phyloP scores from a whole-genome alignment of 1,140 invertebrate species.

The Pachypeltis micranthus region DNA sequence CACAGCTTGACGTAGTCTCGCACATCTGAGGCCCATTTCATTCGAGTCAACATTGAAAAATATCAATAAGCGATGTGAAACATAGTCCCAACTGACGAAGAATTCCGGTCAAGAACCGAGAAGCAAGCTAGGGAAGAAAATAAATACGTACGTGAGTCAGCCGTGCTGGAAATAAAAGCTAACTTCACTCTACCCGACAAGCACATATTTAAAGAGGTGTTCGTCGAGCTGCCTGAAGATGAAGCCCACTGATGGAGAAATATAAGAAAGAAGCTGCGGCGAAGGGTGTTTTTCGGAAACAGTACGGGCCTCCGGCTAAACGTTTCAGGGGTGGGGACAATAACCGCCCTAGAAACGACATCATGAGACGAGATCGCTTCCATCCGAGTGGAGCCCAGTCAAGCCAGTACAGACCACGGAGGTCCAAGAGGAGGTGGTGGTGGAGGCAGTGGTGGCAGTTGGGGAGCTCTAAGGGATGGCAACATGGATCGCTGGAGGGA shows the following conservation, averaged over 20 bases:
- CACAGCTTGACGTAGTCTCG: too few relatives aligned
- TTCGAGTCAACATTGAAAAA: too few relatives aligned
- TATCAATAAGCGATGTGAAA: too few relatives aligned
- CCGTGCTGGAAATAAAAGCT: constrained; percentile 37
- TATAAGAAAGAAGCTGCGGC: constrained; percentile 59
- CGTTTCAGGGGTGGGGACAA: constrained; percentile 10
- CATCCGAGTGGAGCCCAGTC: neutral
- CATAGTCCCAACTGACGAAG: constrained; percentile 80
- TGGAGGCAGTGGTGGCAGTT: constrained; percentile 14
- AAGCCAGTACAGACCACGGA: constrained; percentile 9
- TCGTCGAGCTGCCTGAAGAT: constrained; percentile 52
- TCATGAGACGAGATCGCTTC: constrained; percentile 14
- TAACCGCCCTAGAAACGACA: neutral
- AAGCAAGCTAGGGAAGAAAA: constrained; percentile 70
- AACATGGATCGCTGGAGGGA: constrained; percentile 16
- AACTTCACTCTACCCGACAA: constrained; percentile 60
- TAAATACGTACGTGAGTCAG: constrained; percentile 74
- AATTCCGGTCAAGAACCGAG: constrained; percentile 64
- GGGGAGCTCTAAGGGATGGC: too few relatives aligned
- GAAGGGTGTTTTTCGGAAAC: constrained; percentile 18
- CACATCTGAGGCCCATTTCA: too few relatives aligned
- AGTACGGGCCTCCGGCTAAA: constrained; percentile 2
- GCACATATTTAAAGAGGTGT: constrained; percentile 61
- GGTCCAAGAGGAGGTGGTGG: constrained; percentile 11
- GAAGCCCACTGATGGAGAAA: constrained; percentile 58